phyloP scores from a whole-genome alignment of 2,797 vertebrate genomes.

The Periparus ater region DNA sequence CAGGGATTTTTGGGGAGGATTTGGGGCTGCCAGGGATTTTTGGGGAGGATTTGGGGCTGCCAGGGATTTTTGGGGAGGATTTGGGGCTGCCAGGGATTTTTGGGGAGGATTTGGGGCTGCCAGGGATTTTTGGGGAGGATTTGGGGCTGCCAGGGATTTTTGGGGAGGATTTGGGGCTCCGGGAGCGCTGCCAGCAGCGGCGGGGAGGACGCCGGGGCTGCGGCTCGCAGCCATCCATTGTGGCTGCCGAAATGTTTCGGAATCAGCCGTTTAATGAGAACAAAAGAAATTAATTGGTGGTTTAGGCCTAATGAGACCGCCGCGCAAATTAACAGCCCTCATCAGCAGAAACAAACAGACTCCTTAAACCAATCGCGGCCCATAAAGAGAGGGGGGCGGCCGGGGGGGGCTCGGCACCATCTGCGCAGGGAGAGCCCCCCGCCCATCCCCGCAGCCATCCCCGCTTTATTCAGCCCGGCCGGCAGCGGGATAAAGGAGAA shows the following conservation, averaged over 20 bases:
- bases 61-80: no score
- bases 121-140: neutral
- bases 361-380: constrained; percentile 78
- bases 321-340: constrained; percentile 89
- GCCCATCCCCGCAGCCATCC: constrained; percentile 66
- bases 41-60: neutral
- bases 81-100: neutral
- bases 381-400: constrained; percentile 70
- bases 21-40: neutral
- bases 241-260: constrained; percentile 82
- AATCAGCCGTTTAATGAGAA: constrained; percentile 85
- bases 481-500: constrained; percentile 75
- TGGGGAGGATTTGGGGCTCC: neutral
- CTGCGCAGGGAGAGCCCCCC: constrained; percentile 69
- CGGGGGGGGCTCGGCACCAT: constrained; percentile 80
- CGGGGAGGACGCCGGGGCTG: neutral
- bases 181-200: neutral
- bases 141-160: neutral
- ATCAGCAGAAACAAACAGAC: constrained; percentile 94
- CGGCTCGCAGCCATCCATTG: constrained; percentile 55
- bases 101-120: neutral
- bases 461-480: constrained; percentile 76
- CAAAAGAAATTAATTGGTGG: constrained; percentile 89
- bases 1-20: neutral
- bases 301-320: constrained; percentile 88